Evolutionary conservation across 2,797 vertebrate species (phyloP).

Genomic region (Hapalemur alaotrensis): DNA sequence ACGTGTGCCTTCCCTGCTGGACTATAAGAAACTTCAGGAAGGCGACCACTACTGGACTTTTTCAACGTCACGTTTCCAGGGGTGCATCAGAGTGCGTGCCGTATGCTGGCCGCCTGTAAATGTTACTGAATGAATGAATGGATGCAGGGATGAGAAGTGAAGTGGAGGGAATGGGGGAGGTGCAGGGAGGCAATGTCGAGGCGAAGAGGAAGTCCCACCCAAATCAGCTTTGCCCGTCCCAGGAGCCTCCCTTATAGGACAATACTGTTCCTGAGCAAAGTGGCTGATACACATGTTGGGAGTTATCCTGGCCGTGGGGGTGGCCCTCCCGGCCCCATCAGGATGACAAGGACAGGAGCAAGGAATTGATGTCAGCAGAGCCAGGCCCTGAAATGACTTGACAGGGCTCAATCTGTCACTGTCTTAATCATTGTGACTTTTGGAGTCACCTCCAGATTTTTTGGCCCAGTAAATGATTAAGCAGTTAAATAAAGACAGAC

Average conservation of each 20-base stretch:
- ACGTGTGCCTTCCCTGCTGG: too few species aligned
- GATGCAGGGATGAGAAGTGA: not conserved
- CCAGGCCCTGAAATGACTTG: not conserved
- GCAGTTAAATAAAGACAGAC: constrained; percentile 68
- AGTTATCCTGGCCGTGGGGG: accelerated
- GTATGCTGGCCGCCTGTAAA: too few species aligned
- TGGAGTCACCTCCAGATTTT: constrained; percentile 49
- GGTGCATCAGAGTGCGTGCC: accelerated
- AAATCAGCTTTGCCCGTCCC: accelerated
- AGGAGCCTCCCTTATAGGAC: not conserved
- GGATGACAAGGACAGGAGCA: not conserved
- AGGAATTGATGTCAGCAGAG: not conserved
- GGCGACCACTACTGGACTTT: accelerated
- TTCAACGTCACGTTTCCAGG: accelerated
- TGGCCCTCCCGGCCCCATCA: not conserved
- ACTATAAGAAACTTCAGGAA: not conserved
- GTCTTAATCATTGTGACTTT: not conserved
- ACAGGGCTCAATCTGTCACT: not conserved
- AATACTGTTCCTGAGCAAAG: not conserved
- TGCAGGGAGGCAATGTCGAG: accelerated
- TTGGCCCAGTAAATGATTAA: constrained; percentile 59
- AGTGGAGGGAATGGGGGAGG: not conserved
- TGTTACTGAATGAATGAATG: not conserved
- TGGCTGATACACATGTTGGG: not conserved
- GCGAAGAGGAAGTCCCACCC: not conserved